phyloP scores from a whole-genome alignment of 2,888 invertebrate species.

The Galeruca laticollis region DNA sequence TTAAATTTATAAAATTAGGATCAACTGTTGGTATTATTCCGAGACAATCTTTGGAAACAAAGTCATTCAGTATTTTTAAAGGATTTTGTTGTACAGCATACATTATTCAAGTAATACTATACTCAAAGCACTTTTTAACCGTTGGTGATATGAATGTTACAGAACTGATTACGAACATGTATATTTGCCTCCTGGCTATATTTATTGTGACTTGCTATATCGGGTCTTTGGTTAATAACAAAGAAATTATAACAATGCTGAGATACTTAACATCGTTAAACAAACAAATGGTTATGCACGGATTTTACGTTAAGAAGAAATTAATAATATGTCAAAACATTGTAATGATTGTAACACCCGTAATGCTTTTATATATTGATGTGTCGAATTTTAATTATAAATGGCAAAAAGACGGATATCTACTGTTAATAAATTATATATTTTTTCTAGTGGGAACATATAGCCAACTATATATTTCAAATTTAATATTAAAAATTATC shows the following conservation, averaged over 20 bases:
- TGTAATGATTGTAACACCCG: not conserved
- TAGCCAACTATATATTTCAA: not conserved
- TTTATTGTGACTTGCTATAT: not conserved
- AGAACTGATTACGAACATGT: not conserved
- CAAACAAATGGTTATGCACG: not conserved
- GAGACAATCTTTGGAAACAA: not conserved
- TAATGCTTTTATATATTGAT: not conserved
- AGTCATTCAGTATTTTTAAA: not conserved
- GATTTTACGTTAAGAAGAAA: not conserved
- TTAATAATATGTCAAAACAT: not conserved
- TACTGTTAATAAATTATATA: not conserved
- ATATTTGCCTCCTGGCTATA: no score
- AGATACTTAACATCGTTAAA: not conserved
- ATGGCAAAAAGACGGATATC: not conserved
- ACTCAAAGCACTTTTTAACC: not conserved
- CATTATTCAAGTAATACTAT: not conserved
- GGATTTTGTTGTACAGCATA: not conserved
- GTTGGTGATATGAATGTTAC: not conserved
- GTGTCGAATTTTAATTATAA: not conserved
- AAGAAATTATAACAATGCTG: not conserved
- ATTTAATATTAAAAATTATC: not conserved
- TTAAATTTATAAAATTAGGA: not conserved
- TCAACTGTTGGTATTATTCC: not conserved
- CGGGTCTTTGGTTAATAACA: not conserved
- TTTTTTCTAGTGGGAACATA: not conserved